Percentiles rank a stretch among this genome's conserved stretches.
These are phyloP conservation scores for Parnassius smintheus DNA, from an alignment of 2,888 invertebrate species.

Conservation along the genomic window DNA sequence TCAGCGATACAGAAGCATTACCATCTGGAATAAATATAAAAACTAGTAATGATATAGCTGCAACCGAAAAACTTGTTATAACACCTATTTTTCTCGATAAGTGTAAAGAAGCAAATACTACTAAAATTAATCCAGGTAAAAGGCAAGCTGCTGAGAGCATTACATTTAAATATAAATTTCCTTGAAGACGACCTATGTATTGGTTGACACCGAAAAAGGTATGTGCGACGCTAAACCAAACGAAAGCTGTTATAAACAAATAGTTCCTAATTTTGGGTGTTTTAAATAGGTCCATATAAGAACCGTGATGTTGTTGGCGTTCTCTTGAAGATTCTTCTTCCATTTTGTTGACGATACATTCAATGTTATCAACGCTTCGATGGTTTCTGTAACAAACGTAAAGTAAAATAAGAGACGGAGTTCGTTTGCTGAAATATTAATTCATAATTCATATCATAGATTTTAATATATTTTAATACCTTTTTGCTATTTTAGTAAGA, in stretches of 20 bases:
- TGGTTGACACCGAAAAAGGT: conserved; percentile 92
- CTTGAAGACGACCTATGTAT: conserved; percentile 87
- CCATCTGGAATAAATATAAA: conserved; percentile 59
- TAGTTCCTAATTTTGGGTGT: conserved; percentile 85
- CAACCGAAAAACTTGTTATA: conserved; percentile 51
- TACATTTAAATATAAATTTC: conserved; percentile 90
- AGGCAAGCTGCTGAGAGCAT: conserved; percentile 82
- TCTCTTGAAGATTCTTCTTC: conserved; percentile 45
- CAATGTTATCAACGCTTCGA: conserved; percentile 55
- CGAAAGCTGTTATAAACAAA: conserved; percentile 84
- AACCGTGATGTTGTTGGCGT: conserved; percentile 50
- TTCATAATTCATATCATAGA: background rate
- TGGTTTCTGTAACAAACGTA: conserved; percentile 60
- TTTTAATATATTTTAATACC: conserved; percentile 38
- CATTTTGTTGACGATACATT: conserved; percentile 55
- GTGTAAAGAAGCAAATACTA: conserved; percentile 54
- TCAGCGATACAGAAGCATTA: conserved; percentile 75
- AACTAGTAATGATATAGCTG: conserved; percentile 56
- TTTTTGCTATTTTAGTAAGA: conserved; percentile 83
- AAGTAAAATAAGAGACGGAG: conserved; percentile 2
- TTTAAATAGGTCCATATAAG: conserved; percentile 83
- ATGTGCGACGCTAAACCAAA: conserved; percentile 90
- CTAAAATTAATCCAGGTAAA: conserved; percentile 53
- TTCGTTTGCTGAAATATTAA: background rate
- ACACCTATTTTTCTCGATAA: conserved; percentile 57